These are phyloP conservation scores for Lasioglossum albipes DNA, from an alignment of 1,140 invertebrate species.

Conservation along the genomic window DNA sequence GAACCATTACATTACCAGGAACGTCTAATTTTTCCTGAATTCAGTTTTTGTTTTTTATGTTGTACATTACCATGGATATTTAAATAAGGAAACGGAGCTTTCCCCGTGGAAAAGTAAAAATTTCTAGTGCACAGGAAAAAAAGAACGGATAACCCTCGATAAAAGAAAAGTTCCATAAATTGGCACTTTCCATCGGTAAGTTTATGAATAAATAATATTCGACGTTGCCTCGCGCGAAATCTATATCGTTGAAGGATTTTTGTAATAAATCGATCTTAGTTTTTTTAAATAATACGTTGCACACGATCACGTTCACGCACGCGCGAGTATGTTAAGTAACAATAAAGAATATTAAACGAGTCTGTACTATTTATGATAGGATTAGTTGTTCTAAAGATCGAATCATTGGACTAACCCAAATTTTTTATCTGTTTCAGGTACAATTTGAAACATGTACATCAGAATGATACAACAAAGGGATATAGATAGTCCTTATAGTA, in stretches of 20 bases:
- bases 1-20: neutral
- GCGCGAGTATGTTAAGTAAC: neutral
- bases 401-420: neutral
- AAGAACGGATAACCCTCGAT: constrained; percentile 26
- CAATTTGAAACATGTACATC: constrained; percentile 57
- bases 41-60: neutral
- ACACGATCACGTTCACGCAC: neutral
- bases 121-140: constrained; percentile 30
- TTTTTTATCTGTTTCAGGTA: constrained; percentile 48
- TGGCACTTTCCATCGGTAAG: constrained; percentile 41
- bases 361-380: neutral
- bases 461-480: constrained; percentile 56
- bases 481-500: constrained; percentile 47
- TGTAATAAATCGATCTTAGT: neutral
- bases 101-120: constrained; percentile 13
- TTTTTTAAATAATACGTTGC: constrained; percentile 8
- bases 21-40: neutral
- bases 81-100: neutral
- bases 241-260: neutral
- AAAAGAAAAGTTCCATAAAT: constrained; percentile 42
- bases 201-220: neutral
- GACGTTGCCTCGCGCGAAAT: neutral
- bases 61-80: constrained; percentile 28
- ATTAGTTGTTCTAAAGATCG: neutral
- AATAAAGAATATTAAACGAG: neutral